Evolutionary conservation across 2,888 invertebrate species (phyloP), one percentile per base, ranked within the genome.

Genomic region (Melanargia galathea): DNA sequence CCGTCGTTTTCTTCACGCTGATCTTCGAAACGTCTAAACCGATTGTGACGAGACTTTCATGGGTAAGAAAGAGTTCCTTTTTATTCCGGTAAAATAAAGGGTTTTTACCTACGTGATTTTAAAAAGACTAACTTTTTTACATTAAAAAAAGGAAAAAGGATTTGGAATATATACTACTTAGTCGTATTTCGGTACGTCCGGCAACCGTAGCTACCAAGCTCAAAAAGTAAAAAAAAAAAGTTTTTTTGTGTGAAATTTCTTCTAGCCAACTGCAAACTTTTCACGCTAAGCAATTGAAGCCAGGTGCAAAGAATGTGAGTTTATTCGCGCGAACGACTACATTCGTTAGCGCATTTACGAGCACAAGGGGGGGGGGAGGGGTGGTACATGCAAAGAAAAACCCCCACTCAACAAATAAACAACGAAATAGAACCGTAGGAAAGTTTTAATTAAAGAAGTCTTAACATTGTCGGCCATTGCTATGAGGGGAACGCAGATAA

Each of bases 381-480:
- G n/a, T n/a, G n/a, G 43, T 49, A 49, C 33, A 35, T 22, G 35
- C 35, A 52, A 10, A 52, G 52, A 33, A 33, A 33, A 18, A 18
- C 35, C 33, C 33, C 51, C 18, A 7, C 52, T 13, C 52, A 4
- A 33, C 52, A 35, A 52, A 35, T 35, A 52, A 52, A 52, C 52
- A 52, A 18, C 35, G 35, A 35, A 52, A 52, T 35, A 35, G 33
- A 52, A 52, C 20, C 13, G 33, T 18, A 20, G 52, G 33, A 33
- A 52, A 52, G 52, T 52, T 52, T 52, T 52, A 52, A 52, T 52
- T 35, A 52, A 52, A 49, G 49, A 49, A 52, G 52, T 52, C 52
- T 52, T 52, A 52, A 33, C 52, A 35, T 35, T 35, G 52, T 20
- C 10, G 35, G 33, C 52, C 33, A 33, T 20, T 35, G 35, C 33